Percentiles rank a stretch among this genome's conserved stretches.
Evolutionary conservation across 2,113 vertebrate species (phyloP).

Genomic region (Numida meleagris): DNA sequence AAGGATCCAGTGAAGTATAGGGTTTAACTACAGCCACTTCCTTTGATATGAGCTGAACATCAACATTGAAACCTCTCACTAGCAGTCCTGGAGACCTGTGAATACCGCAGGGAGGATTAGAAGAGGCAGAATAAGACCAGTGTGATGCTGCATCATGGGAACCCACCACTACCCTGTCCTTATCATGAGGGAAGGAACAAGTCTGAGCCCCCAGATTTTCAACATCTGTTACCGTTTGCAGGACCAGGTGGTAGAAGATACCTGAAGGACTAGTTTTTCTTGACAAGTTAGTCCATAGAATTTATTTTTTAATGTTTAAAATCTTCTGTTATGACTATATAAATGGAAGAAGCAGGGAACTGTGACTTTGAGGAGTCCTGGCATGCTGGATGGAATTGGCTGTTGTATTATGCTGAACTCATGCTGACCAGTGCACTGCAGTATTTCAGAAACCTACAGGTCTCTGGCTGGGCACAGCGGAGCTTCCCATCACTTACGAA

Average conservation of each 20-base stretch:
- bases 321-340: background rate
- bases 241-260: background rate
- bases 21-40: background rate
- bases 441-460: background rate
- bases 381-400: background rate
- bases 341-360: background rate
- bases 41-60: background rate
- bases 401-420: background rate
- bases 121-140: background rate
- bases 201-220: background rate
- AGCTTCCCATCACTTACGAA: background rate
- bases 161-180: fast-evolving
- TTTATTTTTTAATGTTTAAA: background rate
- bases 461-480: background rate
- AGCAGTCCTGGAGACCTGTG: background rate
- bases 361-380: background rate
- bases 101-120: background rate
- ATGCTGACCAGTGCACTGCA: background rate
- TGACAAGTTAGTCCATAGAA: background rate
- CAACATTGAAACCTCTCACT: background rate
- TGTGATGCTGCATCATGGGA: background rate
- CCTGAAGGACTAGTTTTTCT: background rate
- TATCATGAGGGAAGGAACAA: background rate
- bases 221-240: background rate
- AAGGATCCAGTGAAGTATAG: background rate